These are phyloP conservation scores for Coenonympha arcania DNA, from an alignment of 2,888 invertebrate species.

Conservation along the genomic window DNA sequence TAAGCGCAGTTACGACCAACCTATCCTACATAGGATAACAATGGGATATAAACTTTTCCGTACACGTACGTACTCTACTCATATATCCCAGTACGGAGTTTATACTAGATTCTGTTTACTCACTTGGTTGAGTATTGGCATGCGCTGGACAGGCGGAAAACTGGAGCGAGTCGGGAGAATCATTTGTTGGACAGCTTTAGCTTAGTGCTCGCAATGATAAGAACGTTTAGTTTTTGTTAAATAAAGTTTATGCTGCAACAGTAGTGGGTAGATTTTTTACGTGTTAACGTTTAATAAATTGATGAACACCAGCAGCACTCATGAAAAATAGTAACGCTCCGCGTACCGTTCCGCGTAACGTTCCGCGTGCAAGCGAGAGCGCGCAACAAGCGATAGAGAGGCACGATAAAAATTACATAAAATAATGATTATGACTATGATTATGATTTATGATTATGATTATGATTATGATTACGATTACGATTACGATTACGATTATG, in stretches of 20 bases:
- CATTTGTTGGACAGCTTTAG: constrained; percentile 6
- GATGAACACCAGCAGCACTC: no score
- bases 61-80: background rate
- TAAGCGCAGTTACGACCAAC: background rate
- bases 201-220: constrained; percentile 4
- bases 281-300: no score
- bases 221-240: background rate
- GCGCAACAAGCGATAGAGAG: no score
- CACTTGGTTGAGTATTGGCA: constrained; percentile 19
- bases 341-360: no score
- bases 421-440: no score
- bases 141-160: constrained; percentile 20
- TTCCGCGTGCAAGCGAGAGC: no score
- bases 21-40: constrained; percentile 9
- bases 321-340: no score
- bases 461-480: no score
- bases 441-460: no score
- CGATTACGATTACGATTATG: no score
- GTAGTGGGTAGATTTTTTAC: no score
- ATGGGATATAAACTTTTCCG: constrained; percentile 15
- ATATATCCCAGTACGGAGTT: constrained; percentile 6
- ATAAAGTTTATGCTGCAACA: background rate
- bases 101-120: constrained; percentile 18
- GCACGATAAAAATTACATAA: no score
- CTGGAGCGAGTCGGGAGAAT: constrained; percentile 15